Evolutionary conservation across 2,888 invertebrate genomes (phyloP).

Genomic region (Cephalotes varians): DNA sequence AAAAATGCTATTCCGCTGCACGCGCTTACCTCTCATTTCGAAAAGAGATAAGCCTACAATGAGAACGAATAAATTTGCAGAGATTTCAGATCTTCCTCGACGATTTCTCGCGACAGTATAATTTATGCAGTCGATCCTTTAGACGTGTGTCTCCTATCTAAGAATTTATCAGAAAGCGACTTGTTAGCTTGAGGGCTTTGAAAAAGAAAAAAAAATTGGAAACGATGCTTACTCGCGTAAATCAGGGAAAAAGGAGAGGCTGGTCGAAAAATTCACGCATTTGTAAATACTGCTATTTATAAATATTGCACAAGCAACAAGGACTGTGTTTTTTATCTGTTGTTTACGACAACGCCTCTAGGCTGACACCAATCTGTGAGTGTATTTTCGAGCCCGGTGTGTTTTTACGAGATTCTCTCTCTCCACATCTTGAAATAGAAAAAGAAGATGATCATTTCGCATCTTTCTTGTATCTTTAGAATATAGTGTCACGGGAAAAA

Average conservation of each 20-base stretch:
- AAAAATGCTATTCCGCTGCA: not conserved
- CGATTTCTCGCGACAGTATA: constrained; percentile 57
- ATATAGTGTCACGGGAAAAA: not conserved
- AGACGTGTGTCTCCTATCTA: constrained; percentile 71
- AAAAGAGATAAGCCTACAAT: constrained; percentile 57
- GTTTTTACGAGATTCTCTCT: constrained; percentile 48
- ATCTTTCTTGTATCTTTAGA: not conserved
- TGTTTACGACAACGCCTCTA: constrained; percentile 65
- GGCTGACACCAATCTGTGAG: not conserved
- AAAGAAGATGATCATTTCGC: not conserved
- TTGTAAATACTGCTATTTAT: constrained; percentile 67
- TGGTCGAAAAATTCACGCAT: constrained; percentile 61
- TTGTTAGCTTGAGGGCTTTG: constrained; percentile 21
- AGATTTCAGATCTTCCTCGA: constrained; percentile 50
- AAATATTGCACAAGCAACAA: constrained; percentile 62
- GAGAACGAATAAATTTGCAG: constrained; percentile 68
- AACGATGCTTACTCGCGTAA: not conserved
- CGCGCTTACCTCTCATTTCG: constrained; percentile 3
- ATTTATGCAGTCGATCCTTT: constrained; percentile 73
- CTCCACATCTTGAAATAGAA: not conserved
- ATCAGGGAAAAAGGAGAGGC: not conserved
- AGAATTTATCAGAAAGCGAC: constrained; percentile 69
- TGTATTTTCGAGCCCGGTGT: constrained; percentile 12
- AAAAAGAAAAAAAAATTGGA: not conserved
- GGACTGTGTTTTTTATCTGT: constrained; percentile 72